phyloP scores from a whole-genome alignment of 2,113 vertebrate genomes.

The Trematocara stigmaticum region DNA sequence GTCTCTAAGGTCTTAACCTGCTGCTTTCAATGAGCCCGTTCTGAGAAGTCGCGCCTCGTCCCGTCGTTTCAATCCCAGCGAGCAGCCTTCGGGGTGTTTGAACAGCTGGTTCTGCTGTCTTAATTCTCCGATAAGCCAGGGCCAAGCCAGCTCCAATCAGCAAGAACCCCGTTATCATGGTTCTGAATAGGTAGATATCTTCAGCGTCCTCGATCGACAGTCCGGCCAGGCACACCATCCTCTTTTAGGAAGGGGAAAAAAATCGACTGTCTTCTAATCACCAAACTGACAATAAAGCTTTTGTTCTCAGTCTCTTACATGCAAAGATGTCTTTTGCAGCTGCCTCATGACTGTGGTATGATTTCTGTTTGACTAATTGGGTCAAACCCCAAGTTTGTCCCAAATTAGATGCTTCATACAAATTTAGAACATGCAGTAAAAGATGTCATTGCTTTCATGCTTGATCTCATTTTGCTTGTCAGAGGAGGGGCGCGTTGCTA shows the following conservation, averaged over 20 bases:
- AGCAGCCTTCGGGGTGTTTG: too few relatives aligned
- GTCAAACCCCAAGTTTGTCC: constrained; percentile 30
- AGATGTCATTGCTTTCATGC: neutral
- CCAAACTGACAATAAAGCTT: neutral
- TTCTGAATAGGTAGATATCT: too few relatives aligned
- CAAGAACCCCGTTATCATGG: too few relatives aligned
- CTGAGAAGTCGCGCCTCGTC: too few relatives aligned
- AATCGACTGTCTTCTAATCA: neutral
- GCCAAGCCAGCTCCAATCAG: too few relatives aligned
- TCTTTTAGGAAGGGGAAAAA: neutral
- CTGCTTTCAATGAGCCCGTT: too few relatives aligned
- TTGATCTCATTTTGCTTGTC: neutral
- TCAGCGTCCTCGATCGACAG: too few relatives aligned
- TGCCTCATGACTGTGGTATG: neutral
- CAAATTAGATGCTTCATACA: constrained; percentile 13
- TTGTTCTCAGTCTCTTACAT: neutral
- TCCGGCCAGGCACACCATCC: too few relatives aligned
- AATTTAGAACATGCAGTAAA: constrained; percentile 3
- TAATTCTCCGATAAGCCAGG: too few relatives aligned
- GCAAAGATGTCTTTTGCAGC: neutral
- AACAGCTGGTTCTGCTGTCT: too few relatives aligned
- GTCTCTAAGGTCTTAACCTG: too few relatives aligned
- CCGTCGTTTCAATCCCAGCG: too few relatives aligned
- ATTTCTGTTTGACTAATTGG: constrained; percentile 26
- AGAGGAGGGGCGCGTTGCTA: neutral